These are phyloP conservation scores for Psix sp. DNA, from an alignment of 1,140 invertebrate genomes.

Conservation along the genomic window DNA sequence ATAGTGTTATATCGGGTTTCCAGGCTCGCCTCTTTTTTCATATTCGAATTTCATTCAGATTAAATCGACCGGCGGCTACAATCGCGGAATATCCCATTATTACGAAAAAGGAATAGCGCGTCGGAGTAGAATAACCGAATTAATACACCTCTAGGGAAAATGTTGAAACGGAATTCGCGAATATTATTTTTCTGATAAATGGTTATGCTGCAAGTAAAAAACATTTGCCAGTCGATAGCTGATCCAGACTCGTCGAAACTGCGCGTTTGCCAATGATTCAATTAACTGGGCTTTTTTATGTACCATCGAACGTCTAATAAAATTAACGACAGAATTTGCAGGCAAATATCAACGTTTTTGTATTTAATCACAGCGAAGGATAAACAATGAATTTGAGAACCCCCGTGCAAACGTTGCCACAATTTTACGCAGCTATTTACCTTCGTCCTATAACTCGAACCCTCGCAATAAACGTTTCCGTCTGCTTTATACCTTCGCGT, in stretches of 20 bases:
- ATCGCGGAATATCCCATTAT: constrained; percentile 50
- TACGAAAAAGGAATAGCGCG: constrained; percentile 49
- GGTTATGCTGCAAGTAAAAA: constrained; percentile 21
- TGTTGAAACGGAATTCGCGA: constrained; percentile 48
- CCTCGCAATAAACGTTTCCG: constrained; percentile 41
- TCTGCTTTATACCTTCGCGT: constrained; percentile 27
- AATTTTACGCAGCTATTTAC: constrained; percentile 27
- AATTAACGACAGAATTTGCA: too few species aligned
- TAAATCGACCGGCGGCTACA: constrained; percentile 47
- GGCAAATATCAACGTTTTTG: too few species aligned
- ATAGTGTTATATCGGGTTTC: constrained; percentile 18
- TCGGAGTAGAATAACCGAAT: constrained; percentile 56
- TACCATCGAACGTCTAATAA: too few species aligned
- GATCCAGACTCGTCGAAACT: too few species aligned
- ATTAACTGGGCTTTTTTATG: too few species aligned
- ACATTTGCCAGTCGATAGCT: constrained; percentile 11
- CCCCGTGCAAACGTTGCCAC: background rate
- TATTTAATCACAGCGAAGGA: too few species aligned
- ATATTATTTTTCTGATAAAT: constrained; percentile 51
- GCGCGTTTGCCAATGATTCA: too few species aligned
- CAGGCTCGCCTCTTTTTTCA: constrained; percentile 10
- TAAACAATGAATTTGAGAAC: too few species aligned
- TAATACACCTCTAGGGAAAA: constrained; percentile 53
- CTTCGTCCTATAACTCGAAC: constrained; percentile 28
- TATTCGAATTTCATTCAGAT: constrained; percentile 44